These are phyloP conservation scores for Psephotus haematonotus DNA, from an alignment of 2,113 vertebrate species.

Conservation along the genomic window DNA sequence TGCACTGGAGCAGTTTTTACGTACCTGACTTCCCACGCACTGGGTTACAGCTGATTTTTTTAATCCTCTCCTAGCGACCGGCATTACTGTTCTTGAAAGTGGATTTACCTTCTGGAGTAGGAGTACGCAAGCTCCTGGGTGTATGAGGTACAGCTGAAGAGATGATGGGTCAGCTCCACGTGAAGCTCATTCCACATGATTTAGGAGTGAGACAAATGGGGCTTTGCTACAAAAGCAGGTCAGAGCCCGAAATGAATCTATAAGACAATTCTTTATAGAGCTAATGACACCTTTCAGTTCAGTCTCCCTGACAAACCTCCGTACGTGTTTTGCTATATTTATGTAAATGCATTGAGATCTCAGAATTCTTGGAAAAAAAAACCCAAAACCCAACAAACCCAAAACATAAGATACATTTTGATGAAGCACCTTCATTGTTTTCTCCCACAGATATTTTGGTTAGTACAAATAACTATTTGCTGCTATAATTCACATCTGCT, in stretches of 20 bases:
- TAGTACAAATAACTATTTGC: neutral
- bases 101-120: neutral
- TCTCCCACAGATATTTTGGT: neutral
- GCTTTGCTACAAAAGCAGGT: neutral
- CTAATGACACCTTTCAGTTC: neutral
- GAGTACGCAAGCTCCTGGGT: neutral
- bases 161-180: rapidly evolving
- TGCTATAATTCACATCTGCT: neutral
- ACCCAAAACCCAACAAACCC: neutral
- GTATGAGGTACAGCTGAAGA: neutral
- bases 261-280: neutral
- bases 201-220: neutral
- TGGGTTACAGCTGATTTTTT: neutral
- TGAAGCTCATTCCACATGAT: neutral
- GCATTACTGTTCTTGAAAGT: neutral
- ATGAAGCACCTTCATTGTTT: neutral
- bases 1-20: neutral
- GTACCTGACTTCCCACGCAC: rapidly evolving
- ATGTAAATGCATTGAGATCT: neutral
- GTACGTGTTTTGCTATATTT: neutral
- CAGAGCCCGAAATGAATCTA: neutral
- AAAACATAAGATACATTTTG: neutral
- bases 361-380: neutral
- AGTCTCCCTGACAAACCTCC: neutral
- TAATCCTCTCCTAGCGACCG: neutral